Evolutionary conservation across 2,113 vertebrate species (phyloP).

Genomic region (Peromyscus polionotus): DNA sequence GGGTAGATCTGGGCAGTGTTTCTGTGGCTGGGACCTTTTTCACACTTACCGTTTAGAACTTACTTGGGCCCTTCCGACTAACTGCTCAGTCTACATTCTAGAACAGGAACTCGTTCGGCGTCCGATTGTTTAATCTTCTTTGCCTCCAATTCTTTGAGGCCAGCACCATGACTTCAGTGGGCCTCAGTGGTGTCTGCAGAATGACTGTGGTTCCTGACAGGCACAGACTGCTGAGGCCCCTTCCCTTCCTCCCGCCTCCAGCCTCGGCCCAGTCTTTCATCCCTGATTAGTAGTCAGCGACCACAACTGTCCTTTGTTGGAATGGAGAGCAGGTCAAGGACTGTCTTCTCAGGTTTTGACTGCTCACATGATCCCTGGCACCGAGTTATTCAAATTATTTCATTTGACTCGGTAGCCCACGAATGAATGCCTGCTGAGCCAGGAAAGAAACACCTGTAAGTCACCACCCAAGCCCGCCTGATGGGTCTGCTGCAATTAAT

Average conservation of each 20-base stretch:
- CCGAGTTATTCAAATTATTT: not conserved
- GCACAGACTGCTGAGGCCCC: not conserved
- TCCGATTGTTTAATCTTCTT: not conserved
- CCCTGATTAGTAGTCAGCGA: not conserved
- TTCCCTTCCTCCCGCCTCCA: not conserved
- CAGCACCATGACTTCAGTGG: not conserved
- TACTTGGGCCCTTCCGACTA: not conserved
- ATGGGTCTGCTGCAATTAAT: not conserved
- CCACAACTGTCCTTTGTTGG: not conserved
- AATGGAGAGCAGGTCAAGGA: not conserved
- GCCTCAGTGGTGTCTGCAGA: not conserved
- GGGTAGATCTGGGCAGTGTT: not conserved
- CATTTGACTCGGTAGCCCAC: not conserved
- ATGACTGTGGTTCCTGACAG: not conserved
- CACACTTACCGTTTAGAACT: not conserved
- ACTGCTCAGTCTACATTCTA: not conserved
- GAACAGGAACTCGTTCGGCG: not conserved
- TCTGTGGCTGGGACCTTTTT: not conserved
- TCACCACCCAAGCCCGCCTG: not conserved
- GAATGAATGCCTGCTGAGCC: not conserved
- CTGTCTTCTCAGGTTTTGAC: conserved; percentile 22
- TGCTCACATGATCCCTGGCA: not conserved
- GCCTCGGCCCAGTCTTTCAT: not conserved
- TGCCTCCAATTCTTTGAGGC: not conserved
- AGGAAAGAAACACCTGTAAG: conserved; percentile 9